Evolutionary conservation across 1,140 invertebrate genomes (phyloP).

Genomic region (Piezodorus guildinii): DNA sequence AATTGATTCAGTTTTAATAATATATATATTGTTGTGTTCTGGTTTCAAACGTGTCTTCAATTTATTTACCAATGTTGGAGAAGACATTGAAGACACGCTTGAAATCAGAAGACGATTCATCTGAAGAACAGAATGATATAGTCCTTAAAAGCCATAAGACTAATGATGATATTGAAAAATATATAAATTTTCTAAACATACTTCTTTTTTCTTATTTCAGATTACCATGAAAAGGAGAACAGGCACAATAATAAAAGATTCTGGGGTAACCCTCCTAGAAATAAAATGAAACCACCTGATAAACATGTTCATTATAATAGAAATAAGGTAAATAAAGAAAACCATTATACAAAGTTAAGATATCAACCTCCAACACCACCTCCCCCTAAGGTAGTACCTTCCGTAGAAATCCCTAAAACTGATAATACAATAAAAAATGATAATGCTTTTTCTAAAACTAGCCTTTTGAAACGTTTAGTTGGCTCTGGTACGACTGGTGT

Average conservation of each 20-base stretch:
- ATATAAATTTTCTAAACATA: no score
- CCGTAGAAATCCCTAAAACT: no score
- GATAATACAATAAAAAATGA: no score
- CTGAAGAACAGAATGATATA: no score
- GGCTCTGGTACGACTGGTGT: conserved; percentile 1
- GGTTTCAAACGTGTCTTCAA: no score
- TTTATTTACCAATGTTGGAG: no score
- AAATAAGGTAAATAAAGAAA: conserved; percentile 4
- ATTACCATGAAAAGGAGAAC: neutral
- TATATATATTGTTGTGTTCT: no score
- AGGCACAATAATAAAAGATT: neutral
- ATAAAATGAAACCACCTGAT: neutral
- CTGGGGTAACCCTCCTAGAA: neutral
- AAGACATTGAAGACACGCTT: no score
- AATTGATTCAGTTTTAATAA: no score
- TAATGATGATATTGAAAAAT: no score
- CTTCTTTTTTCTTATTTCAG: neutral
- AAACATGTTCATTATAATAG: neutral
- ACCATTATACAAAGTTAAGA: neutral
- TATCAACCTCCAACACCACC: neutral
- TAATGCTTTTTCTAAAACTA: conserved; percentile 6
- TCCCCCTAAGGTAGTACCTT: neutral
- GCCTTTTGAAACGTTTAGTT: conserved; percentile 19
- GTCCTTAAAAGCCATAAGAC: no score
- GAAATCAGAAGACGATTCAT: no score